Percentiles rank a stretch among this genome's conserved stretches.
phyloP scores from a whole-genome alignment of 35 echinoderm and acorn worm genomes.

The Heliocidaris tuberculata region DNA sequence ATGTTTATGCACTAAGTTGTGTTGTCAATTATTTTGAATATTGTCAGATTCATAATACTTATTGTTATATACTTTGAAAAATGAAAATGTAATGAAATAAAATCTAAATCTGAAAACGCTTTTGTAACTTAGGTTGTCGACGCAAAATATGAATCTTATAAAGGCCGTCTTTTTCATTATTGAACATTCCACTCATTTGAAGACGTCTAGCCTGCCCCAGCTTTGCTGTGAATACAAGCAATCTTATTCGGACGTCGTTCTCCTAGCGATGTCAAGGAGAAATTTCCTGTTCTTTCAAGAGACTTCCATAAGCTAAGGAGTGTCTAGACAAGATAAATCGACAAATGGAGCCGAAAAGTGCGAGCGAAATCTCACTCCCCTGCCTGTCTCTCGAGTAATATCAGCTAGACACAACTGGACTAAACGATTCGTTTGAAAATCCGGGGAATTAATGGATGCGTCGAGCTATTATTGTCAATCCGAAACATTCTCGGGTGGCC shows the following conservation, averaged over 20 bases:
- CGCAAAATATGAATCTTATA: no score
- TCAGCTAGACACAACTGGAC: not conserved
- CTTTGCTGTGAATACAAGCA: not conserved
- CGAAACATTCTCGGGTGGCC: not conserved
- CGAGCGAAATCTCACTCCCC: not conserved
- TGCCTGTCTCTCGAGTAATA: not conserved
- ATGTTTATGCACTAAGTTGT: no score
- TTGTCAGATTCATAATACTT: no score
- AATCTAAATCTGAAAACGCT: no score
- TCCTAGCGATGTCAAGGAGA: not conserved
- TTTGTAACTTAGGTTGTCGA: no score
- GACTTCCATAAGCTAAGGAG: not conserved
- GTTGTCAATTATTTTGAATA: no score
- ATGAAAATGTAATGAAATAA: no score
- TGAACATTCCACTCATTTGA: not conserved
- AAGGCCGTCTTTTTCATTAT: not conserved
- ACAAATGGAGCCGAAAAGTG: not conserved
- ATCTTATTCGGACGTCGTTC: not conserved
- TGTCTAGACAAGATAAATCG: not conserved
- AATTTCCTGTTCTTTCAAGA: not conserved
- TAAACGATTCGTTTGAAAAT: not conserved
- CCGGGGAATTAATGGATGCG: not conserved
- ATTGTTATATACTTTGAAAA: no score
- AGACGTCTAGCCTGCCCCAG: not conserved
- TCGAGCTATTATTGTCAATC: not conserved